A percentile compares a stretch with the other conserved stretches of the same genome.
Conservation (phyloP, 2,888 invertebrate genomes). For the Mactromeris polynyma region DNA sequence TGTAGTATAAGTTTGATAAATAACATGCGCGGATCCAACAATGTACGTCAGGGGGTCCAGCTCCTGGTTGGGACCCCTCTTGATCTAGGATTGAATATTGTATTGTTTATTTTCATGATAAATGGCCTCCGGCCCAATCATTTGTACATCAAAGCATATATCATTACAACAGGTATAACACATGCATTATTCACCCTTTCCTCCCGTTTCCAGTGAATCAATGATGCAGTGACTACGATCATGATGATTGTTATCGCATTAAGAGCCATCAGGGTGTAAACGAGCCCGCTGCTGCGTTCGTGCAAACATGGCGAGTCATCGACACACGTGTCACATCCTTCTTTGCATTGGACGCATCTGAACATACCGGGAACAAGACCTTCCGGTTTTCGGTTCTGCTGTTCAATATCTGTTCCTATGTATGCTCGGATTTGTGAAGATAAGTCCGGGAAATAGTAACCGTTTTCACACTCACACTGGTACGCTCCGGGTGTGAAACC, state of each 20-base stretch:
- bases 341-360: slow-evolving; percentile 80
- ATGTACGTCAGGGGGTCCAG: too few relatives aligned
- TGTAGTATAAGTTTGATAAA: too few relatives aligned
- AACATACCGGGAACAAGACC: slow-evolving; percentile 58
- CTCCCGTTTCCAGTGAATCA: slow-evolving; percentile 63
- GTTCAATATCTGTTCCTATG: slow-evolving; percentile 79
- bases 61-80: too few relatives aligned
- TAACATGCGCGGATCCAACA: too few relatives aligned
- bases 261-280: slow-evolving; percentile 72
- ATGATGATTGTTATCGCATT: slow-evolving; percentile 66
- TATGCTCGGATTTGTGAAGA: slow-evolving; percentile 69
- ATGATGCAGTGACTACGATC: slow-evolving; percentile 57
- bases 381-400: slow-evolving; percentile 55
- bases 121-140: too few relatives aligned
- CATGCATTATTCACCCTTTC: slow-evolving; percentile 71
- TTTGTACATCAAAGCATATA: too few relatives aligned
- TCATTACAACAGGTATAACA: too few relatives aligned
- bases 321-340: slow-evolving; percentile 83
- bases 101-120: too few relatives aligned
- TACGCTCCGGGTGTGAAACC: slow-evolving; percentile 85
- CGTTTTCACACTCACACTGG: slow-evolving; percentile 79
- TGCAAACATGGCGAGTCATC: slow-evolving; percentile 83
- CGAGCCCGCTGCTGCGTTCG: slow-evolving; percentile 66
- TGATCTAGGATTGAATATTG: too few relatives aligned
- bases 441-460: slow-evolving; percentile 84